These are phyloP conservation scores for Galleria mellonella DNA, from an alignment of 1,140 invertebrate genomes.

Conservation along the genomic window DNA sequence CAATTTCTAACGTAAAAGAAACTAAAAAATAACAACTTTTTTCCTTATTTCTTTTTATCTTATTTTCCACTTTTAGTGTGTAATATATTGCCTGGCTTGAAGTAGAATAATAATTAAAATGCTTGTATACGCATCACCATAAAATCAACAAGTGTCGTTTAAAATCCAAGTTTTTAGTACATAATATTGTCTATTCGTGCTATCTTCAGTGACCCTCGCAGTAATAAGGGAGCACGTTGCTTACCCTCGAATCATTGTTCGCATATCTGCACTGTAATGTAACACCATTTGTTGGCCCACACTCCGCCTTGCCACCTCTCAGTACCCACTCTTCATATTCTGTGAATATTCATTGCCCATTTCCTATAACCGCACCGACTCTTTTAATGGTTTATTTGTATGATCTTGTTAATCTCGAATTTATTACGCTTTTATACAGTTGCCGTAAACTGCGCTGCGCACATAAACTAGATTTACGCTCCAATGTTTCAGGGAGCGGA, in stretches of 20 bases:
- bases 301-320: neutral
- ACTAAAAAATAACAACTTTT: no score
- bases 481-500: no score
- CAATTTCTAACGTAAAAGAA: no score
- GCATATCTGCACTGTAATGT: slow-evolving; percentile 15
- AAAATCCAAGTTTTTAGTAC: no score
- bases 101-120: no score
- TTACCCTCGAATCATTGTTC: slow-evolving; percentile 42
- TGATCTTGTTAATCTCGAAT: slow-evolving; percentile 4
- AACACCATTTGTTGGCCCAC: slow-evolving; percentile 21
- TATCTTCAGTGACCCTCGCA: slow-evolving; percentile 1
- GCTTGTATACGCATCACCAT: no score
- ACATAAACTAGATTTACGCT: no score
- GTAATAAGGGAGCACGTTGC: slow-evolving; percentile 39
- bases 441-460: neutral
- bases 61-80: no score
- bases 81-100: no score
- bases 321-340: slow-evolving; percentile 12
- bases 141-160: no score
- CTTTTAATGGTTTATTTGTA: neutral
- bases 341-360: slow-evolving; percentile 33
- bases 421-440: neutral
- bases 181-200: no score
- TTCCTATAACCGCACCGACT: neutral
- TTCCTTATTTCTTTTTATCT: no score